A percentile compares a stretch with the other conserved stretches of the same genome.
Conservation (phyloP, 2,888 invertebrate species). For the Drosophila merina region DNA sequence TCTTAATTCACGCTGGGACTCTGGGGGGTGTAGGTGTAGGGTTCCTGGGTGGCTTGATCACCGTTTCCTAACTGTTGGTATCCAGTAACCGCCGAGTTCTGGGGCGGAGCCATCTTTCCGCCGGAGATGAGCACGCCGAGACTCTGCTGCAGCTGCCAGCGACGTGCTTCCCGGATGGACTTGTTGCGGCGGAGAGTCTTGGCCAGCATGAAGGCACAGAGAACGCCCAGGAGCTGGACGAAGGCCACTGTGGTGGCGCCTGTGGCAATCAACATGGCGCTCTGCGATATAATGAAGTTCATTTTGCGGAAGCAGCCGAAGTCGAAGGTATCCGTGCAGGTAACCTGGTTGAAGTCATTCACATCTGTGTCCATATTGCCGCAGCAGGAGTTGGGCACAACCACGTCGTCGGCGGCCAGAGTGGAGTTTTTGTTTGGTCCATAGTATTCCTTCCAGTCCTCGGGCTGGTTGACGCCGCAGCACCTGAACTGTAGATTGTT, state of each 20-base stretch:
- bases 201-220: conserved; percentile 95
- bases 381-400: conserved; percentile 87
- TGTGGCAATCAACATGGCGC: conserved; percentile 89
- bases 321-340: conserved; percentile 77
- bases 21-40: conserved; percentile 80
- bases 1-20: conserved; percentile 83
- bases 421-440: conserved; percentile 51
- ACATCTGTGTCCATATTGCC: conserved; percentile 70
- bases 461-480: conserved; percentile 87
- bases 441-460: conserved; percentile 86
- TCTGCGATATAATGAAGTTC: conserved; percentile 87
- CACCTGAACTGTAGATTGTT: conserved; percentile 86
- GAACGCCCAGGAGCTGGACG: conserved; percentile 93
- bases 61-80: conserved; percentile 82
- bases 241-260: conserved; percentile 92
- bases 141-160: conserved; percentile 86
- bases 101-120: conserved; percentile 74
- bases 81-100: conserved; percentile 77
- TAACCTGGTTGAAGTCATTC: conserved; percentile 14
- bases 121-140: conserved; percentile 82
- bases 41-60: conserved; percentile 71
- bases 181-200: conserved; percentile 92
- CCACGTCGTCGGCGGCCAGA: conserved; percentile 76
- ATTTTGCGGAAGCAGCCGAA: conserved; percentile 87
- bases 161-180: conserved; percentile 88